A percentile compares a stretch with the other conserved stretches of the same genome.
Evolutionary conservation across 2,797 vertebrate species (phyloP).

Genomic region (Pangasius djambal): DNA sequence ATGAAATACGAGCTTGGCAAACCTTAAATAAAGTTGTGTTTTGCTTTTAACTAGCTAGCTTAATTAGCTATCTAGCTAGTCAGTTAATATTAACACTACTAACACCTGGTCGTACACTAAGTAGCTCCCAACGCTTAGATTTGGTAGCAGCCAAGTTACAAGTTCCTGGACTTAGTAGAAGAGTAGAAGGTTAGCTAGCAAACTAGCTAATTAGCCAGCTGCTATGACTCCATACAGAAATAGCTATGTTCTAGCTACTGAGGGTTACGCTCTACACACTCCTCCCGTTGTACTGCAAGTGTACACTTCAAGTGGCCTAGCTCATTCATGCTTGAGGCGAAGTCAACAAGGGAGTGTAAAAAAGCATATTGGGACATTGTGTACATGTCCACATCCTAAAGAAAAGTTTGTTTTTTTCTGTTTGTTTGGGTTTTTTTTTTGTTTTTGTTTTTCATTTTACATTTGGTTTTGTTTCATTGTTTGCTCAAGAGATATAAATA

Average conservation of each 20-base stretch:
- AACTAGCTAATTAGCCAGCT: background rate
- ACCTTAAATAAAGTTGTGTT: background rate
- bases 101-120: background rate
- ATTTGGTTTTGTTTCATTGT: background rate
- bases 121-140: background rate
- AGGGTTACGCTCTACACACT: background rate
- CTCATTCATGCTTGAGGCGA: background rate
- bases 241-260: background rate
- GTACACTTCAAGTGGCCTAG: too few species aligned
- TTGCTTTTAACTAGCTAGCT: background rate
- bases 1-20: background rate
- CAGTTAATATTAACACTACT: background rate
- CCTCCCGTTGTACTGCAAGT: background rate
- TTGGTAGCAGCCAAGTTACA: background rate
- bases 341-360: background rate
- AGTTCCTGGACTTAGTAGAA: background rate
- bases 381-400: background rate
- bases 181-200: background rate
- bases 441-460: background rate
- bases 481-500: slow-evolving; percentile 21
- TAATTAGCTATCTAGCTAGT: background rate
- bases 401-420: background rate
- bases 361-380: background rate
- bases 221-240: background rate
- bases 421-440: background rate